phyloP scores from a whole-genome alignment of 2,797 vertebrate genomes.

The Phaenicophaeus curvirostris region DNA sequence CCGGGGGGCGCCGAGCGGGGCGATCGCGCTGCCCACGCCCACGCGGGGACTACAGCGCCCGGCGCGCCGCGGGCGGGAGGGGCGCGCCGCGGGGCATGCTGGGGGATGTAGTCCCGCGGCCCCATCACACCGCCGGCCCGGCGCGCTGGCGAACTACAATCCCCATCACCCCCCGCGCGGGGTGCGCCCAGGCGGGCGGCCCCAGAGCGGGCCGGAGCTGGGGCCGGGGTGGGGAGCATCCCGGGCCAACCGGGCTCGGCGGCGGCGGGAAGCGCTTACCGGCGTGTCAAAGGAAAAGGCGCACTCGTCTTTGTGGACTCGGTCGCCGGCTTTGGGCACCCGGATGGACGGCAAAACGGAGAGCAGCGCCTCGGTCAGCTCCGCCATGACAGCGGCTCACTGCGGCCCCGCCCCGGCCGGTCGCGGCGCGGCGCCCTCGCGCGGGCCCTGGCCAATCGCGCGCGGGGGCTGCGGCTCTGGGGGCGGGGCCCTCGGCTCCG shows the following conservation, averaged over 20 bases:
- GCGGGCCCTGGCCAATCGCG: neutral
- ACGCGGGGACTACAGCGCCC: constrained; percentile 15
- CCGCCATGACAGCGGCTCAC: constrained; percentile 85
- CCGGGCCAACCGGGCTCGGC: no score
- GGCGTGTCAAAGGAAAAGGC: constrained; percentile 96
- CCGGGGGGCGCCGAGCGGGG: neutral
- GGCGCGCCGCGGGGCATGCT: neutral
- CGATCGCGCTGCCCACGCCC: neutral
- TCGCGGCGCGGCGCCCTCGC: neutral
- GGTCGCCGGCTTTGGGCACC: constrained; percentile 94
- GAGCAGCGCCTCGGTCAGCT: constrained; percentile 92
- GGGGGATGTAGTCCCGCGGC: neutral
- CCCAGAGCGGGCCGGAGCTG: neutral
- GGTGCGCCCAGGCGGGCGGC: neutral
- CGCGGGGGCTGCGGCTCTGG: neutral
- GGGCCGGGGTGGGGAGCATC: no score
- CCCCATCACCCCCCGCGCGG: constrained; percentile 43
- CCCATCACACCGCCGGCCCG: no score
- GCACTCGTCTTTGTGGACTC: constrained; percentile 99
- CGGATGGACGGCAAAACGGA: constrained; percentile 95
- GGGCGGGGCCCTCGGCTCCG: neutral
- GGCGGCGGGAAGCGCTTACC: constrained; percentile 80
- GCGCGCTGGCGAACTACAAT: constrained; percentile 24
- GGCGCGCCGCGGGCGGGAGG: neutral
- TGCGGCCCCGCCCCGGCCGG: constrained; percentile 57